Evolutionary conservation across 2,797 vertebrate genomes (phyloP), one percentile per base, ranked within the genome.

Genomic region (Brotula barbata): DNA sequence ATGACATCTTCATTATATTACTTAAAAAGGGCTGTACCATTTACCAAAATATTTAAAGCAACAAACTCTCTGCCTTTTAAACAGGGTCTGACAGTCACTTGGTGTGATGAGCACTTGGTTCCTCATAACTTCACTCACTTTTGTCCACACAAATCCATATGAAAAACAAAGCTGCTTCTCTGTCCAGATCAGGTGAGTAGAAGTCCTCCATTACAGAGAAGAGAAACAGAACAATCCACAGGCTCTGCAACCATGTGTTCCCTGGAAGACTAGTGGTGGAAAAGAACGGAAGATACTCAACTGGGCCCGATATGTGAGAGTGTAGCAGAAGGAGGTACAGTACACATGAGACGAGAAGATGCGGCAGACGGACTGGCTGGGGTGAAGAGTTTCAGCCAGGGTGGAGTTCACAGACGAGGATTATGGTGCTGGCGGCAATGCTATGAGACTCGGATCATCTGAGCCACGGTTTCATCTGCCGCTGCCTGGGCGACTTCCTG

Each of bases 361-460:
- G 53, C 5, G 14, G 52, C 42, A 45, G 73, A 62, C 54, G 58
- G 51, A 63, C 73, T 45, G 66, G 71, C 55, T 68, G 42, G 59
- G 77, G 68, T 71, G 75, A 84, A 69, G 65, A 56, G 49, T 71
- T 54, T 80, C 63, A 55, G 68, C 57, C 55, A 62, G 66, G 52
- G 63, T 41, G 70, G 53, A 77, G 64, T 76, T 70, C 63, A 59
- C 56, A 58, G 72, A 53, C 13, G 55, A 65, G 59, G 22, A 55
- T 36, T 54, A 21, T 11, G 57, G 49, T 41, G 48, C 25, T 45
- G 31, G 14, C 31, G 60, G 68, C 59, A 61, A 48, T 74, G 92
- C 93, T 96, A 95, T 33, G 95, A 95, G 63, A 96, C 95, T 63
- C 94, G 86, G 87, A 98, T 97, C 91, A 97, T 96, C 89, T 97